Base-by-base conservation (phyloP, 2,113 vertebrate species). In the Struthio camelus region DNA sequence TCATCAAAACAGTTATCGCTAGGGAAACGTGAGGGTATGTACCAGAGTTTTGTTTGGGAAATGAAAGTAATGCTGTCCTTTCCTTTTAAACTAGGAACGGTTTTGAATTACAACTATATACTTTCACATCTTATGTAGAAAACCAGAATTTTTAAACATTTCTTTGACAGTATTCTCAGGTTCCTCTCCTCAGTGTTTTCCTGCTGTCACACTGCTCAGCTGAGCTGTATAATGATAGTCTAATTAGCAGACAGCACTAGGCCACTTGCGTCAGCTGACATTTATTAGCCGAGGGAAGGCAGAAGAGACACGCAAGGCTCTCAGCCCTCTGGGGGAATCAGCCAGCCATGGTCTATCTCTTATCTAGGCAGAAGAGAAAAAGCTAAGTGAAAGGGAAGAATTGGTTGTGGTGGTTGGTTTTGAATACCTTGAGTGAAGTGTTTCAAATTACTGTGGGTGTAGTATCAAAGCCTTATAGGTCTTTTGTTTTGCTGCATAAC, bases 161-260 rank as follows among this genome's bases (percentile, higher is more conserved):
- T 32, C 14, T 86, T 75, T 64, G 38, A 28, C 8, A 70, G 11
- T n/a, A 4, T 36, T 42, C 36, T 72, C 36, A 50, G 53, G 15
- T 46, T 66, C 30, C 40, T 91, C 61, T 62, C 36, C 48, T 82
- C 40, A 54, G 34, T n/a, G 1, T 0, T 0, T 20, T 73, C 10
- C 0, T 25, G 62, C 80, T 94, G 80, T 80, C 78, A 54, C 70
- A 18, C 11, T 28, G 64, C 65, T 92, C 71, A 32, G 75, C 59
- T 91, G 24, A 75, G 80, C 24, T 15, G 27, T 32, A 1, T 24
- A 32, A 94, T 64, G 89, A 93, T 86, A 56, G 50, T 42, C 54
- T 87, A 87, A 94, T 97, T 95, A 97, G 85, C 79, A 95, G 87
- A 36, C 48, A 79, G 79, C 75, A 95, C 71, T 25, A 80, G 67